Evolutionary conservation across 2,888 invertebrate species (phyloP).

Genomic region (Himalopsyche tibetana): DNA sequence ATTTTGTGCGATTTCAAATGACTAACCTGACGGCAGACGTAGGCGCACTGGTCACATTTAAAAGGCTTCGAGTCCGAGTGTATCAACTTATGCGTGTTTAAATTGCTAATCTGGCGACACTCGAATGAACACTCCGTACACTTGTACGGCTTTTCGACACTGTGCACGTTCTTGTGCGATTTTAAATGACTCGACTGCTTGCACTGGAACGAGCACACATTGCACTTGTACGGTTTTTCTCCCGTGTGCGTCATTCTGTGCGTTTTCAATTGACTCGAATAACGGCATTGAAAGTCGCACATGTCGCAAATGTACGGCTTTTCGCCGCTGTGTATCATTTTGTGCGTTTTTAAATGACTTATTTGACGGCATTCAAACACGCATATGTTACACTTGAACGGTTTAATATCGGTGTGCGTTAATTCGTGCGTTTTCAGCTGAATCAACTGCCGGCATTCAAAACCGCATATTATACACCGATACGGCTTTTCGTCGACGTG

Average conservation of each 20-base stretch:
- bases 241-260: neutral
- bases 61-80: neutral
- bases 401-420: neutral
- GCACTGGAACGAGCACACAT: neutral
- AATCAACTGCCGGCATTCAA: neutral
- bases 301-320: neutral
- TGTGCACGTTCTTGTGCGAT: neutral
- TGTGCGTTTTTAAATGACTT: constrained; percentile 45
- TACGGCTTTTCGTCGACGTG: neutral
- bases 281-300: neutral
- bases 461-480: neutral
- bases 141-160: neutral
- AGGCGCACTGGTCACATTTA: neutral
- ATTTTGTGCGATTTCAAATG: constrained; percentile 48
- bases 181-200: neutral
- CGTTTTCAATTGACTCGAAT: no score
- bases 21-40: constrained; percentile 12
- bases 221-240: neutral
- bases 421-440: constrained; percentile 1
- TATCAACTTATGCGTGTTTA: neutral
- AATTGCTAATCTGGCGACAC: neutral
- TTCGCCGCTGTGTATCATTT: neutral
- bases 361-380: constrained; percentile 7
- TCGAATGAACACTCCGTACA: neutral
- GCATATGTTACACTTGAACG: neutral